A percentile compares a stretch with the other conserved stretches of the same genome.
Evolutionary conservation across 2,888 invertebrate species (phyloP).

Genomic region (Thymelicus acteon): DNA sequence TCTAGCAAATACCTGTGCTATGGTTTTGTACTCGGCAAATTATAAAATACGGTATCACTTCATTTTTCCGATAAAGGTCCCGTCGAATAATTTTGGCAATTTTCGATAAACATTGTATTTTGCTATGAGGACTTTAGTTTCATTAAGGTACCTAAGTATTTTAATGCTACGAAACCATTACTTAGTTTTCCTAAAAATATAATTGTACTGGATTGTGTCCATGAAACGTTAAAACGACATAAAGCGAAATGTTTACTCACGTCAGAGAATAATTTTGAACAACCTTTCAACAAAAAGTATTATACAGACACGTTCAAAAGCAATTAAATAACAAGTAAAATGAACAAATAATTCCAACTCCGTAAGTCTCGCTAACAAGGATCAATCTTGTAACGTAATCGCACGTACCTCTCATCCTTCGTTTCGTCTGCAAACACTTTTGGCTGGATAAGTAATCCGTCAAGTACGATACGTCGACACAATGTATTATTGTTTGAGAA

Average conservation of each 20-base stretch:
- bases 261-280: neutral
- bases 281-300: neutral
- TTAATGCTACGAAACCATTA: neutral
- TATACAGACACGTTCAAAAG: neutral
- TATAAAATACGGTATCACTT: neutral
- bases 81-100: neutral
- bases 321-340: conserved; percentile 5
- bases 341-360: conserved; percentile 8
- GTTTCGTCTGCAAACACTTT: conserved; percentile 23
- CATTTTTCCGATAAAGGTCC: conserved; percentile 4
- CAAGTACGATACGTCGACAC: conserved; percentile 10
- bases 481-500: neutral
- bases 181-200: too few species aligned
- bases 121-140: neutral
- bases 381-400: conserved; percentile 21
- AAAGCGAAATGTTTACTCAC: too few species aligned
- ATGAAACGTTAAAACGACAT: too few species aligned
- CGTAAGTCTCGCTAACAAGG: conserved; percentile 13
- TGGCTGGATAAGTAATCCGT: conserved; percentile 26
- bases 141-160: neutral
- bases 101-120: conserved; percentile 8
- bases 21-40: neutral
- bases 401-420: neutral
- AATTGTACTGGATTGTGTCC: too few species aligned
- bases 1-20: neutral